phyloP scores from a whole-genome alignment of 2,797 vertebrate genomes.

The Champsocephalus esox region DNA sequence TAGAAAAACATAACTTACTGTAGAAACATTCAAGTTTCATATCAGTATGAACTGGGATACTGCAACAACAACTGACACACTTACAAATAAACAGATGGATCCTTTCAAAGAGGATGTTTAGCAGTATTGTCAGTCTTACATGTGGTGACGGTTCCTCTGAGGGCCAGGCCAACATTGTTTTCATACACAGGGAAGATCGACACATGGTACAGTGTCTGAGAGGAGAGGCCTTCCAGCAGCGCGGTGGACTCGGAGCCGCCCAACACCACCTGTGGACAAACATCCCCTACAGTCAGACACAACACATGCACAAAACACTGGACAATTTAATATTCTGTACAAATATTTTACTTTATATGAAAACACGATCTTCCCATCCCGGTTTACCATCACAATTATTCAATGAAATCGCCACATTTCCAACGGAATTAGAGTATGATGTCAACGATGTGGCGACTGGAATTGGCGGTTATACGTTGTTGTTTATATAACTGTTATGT shows the following conservation, averaged over 20 bases:
- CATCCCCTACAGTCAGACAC: not conserved
- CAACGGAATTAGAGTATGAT: not conserved
- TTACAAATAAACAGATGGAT: not conserved
- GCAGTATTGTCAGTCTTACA: slow-evolving; percentile 78
- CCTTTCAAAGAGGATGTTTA: not conserved
- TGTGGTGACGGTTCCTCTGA: slow-evolving; percentile 90
- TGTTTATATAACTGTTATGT: not conserved
- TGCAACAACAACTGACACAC: not conserved
- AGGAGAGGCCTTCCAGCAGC: slow-evolving; percentile 86
- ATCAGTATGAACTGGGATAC: not conserved
- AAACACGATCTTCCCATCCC: not conserved
- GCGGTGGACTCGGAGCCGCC: slow-evolving; percentile 82
- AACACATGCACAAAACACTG: not conserved
- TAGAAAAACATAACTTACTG: too few species aligned
- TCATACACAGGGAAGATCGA: slow-evolving; percentile 90
- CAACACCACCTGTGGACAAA: slow-evolving; percentile 85
- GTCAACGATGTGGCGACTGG: not conserved
- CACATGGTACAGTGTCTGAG: slow-evolving; percentile 90
- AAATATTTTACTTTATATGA: not conserved
- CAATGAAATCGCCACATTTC: not conserved
- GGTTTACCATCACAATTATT: not conserved
- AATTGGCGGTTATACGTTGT: not conserved
- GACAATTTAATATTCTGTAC: not conserved
- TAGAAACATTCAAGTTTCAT: not conserved
- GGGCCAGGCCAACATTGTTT: slow-evolving; percentile 81